Base-by-base conservation (phyloP, 2,797 vertebrate species). In the Peromyscus nudipes region DNA sequence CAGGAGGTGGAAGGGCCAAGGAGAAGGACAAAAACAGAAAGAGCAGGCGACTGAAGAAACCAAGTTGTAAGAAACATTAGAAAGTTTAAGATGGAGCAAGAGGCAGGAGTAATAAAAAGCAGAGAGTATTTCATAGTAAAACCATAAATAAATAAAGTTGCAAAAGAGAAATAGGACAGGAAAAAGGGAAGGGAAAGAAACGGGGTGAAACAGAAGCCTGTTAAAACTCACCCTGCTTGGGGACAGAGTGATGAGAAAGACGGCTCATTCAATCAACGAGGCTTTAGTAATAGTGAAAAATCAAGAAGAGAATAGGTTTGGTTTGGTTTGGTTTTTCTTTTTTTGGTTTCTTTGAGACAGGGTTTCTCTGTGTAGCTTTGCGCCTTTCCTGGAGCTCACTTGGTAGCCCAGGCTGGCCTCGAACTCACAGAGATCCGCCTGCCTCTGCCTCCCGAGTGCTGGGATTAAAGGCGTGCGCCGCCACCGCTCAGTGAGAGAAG, bases 11-110 rank as follows among this genome's bases (percentile, higher is more conserved):
- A 85, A 98, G 94, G 86, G 91, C 10, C 89, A 94, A 95, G 79
- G 79, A 96, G 73, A 97, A 92, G 94, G 85, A 67, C 80, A 80
- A 94, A 95, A 96, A 96, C 29, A 97, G 86, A 96, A 95, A 90
- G 55, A 92, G 64, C 94, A 96, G 92, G 94, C 96, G 91, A 96
- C 82, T 77, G 49, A 76, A 95, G 90, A 95, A 96, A 97, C 40
- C 76, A 91, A 97, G 55, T 82, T 85, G 62, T 93, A 95, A 91
- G 79, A 92, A 96, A 69, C 55, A 84, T 77, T 84, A 83, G 23
- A 60, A 95, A 93, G 62, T 71, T 1, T 62, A 87, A 86, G 46
- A 90, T 94, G 37, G 62, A n/a, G n/a, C 25, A 96, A 96, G 43
- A 96, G 55, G 82, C 46, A 82, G 64, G 71, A 94, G 52, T 91